phyloP scores from a whole-genome alignment of 2,797 vertebrate species.

The Dromococcyx pavoninus region DNA sequence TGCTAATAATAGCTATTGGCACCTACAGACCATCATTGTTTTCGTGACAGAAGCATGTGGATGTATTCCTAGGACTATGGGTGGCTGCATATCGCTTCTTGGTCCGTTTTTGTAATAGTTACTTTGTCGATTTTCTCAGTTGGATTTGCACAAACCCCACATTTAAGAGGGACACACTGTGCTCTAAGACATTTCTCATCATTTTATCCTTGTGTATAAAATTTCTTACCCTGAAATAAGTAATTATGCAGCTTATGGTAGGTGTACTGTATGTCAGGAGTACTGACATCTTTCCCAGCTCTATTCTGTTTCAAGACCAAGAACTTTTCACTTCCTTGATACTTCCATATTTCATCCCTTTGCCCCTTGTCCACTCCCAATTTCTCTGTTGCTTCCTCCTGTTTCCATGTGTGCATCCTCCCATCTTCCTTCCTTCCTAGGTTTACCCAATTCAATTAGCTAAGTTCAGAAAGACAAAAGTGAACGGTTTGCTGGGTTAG shows the following conservation, averaged over 20 bases:
- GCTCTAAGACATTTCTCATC: background rate
- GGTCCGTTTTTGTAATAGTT: background rate
- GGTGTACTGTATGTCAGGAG: background rate
- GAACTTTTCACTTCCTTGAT: background rate
- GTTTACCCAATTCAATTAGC: background rate
- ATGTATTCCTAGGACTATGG: background rate
- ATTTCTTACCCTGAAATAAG: background rate
- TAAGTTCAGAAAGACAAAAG: background rate
- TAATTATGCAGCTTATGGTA: background rate
- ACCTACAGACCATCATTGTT: background rate
- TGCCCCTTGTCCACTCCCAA: fast-evolving
- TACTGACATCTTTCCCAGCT: background rate
- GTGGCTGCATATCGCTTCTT: background rate
- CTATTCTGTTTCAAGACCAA: background rate
- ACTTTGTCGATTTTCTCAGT: background rate
- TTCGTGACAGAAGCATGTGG: background rate
- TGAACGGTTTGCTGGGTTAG: background rate
- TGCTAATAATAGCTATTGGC: background rate
- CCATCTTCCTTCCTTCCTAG: background rate
- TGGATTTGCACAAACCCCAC: background rate
- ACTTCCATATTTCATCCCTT: background rate
- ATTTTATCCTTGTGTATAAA: background rate
- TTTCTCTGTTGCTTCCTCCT: background rate
- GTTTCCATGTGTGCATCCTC: background rate
- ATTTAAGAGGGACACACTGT: background rate